Percentiles rank a stretch among this genome's conserved stretches.
Evolutionary conservation across 2,888 invertebrate genomes (phyloP).

Genomic region (Cryptus armator): DNA sequence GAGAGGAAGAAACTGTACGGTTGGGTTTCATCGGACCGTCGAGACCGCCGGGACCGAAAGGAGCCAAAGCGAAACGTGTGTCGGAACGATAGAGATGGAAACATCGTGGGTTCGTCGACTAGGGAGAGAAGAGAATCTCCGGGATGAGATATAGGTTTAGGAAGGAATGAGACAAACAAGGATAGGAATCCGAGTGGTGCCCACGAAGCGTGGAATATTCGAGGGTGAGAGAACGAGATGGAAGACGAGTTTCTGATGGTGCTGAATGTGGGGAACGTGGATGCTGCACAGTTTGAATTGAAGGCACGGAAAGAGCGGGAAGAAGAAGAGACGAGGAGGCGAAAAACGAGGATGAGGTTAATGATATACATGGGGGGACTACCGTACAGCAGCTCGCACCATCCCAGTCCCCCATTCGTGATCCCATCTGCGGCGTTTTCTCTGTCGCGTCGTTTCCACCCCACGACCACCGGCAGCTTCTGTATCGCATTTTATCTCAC

Average conservation of each 20-base stretch:
- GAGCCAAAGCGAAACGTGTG: conserved; percentile 20
- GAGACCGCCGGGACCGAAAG: conserved; percentile 73
- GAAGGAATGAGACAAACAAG: neutral
- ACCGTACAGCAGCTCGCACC: conserved; percentile 75
- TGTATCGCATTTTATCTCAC: conserved; percentile 16
- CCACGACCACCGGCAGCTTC: conserved; percentile 45
- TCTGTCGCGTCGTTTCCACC: conserved; percentile 67
- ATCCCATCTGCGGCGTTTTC: conserved; percentile 79
- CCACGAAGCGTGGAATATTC: neutral
- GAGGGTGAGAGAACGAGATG: neutral
- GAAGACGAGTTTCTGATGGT: no score
- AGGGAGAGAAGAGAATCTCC: neutral
- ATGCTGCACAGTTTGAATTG: conserved; percentile 48
- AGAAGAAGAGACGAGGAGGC: conserved; percentile 71
- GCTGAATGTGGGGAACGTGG: conserved; percentile 37
- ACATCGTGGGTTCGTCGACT: conserved; percentile 7
- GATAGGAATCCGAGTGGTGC: neutral
- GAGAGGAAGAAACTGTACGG: conserved; percentile 56
- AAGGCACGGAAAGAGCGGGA: conserved; percentile 5
- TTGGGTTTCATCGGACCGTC: conserved; percentile 76
- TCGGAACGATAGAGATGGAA: conserved; percentile 15
- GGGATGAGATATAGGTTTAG: neutral
- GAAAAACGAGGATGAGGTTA: conserved; percentile 83
- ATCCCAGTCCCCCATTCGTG: conserved; percentile 71
- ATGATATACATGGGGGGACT: conserved; percentile 82